phyloP scores from a whole-genome alignment of 2,113 vertebrate genomes.

The Calypte anna region DNA sequence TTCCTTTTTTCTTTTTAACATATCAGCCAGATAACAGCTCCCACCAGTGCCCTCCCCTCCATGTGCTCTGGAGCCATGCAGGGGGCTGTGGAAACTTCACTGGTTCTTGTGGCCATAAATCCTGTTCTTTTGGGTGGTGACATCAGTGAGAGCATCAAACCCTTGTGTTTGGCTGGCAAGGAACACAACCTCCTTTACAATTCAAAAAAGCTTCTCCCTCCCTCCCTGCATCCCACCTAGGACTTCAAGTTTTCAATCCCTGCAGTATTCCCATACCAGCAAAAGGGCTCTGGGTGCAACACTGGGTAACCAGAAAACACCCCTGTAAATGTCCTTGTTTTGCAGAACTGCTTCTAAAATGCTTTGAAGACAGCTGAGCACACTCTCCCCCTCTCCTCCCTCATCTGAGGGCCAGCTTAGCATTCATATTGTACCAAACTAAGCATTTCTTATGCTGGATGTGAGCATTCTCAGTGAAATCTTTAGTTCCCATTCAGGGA shows the following conservation, averaged over 20 bases:
- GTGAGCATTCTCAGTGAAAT: not conserved
- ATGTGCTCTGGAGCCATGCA: not conserved
- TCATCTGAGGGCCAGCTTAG: not conserved
- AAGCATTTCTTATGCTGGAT: not conserved
- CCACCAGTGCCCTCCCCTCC: not conserved
- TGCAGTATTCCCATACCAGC: not conserved
- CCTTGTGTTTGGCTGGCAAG: not conserved
- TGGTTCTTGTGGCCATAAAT: not conserved
- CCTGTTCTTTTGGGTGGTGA: not conserved
- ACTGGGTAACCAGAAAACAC: not conserved
- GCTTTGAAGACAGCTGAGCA: not conserved
- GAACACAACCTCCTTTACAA: not conserved
- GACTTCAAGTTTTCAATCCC: not conserved
- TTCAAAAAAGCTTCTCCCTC: not conserved
- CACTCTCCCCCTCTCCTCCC: not conserved
- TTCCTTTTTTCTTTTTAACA: not conserved
- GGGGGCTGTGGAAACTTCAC: not conserved
- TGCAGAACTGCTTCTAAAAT: not conserved
- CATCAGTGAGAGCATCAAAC: not conserved
- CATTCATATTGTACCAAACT: not conserved
- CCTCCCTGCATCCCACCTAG: not conserved
- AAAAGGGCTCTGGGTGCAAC: not conserved
- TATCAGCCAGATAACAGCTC: not conserved
- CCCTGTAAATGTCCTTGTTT: not conserved
- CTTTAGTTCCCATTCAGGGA: not conserved